These are phyloP conservation scores for Hetaerina titia DNA, from an alignment of 2,888 invertebrate genomes.

Conservation along the genomic window DNA sequence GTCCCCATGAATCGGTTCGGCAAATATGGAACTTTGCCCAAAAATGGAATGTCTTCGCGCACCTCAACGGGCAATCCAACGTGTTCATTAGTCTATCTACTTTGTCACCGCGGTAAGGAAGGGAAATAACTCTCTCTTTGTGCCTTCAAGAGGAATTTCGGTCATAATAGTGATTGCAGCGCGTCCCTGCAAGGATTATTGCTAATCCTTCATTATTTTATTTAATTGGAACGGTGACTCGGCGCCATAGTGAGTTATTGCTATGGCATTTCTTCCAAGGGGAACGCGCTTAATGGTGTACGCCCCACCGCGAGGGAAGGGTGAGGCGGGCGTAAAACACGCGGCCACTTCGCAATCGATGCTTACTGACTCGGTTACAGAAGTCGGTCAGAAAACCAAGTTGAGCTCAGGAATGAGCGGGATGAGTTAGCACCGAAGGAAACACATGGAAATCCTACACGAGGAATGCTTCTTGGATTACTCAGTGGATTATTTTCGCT, in stretches of 20 bases:
- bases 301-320: neutral
- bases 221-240: conserved; percentile 47
- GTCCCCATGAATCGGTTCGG: neutral
- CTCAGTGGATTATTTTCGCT: neutral
- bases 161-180: neutral
- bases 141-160: neutral
- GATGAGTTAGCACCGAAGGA: conserved; percentile 31
- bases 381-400: conserved; percentile 63
- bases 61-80: no score
- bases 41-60: no score
- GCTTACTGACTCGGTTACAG: conserved; percentile 59
- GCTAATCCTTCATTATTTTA: conserved; percentile 25
- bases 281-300: conserved; percentile 45
- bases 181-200: neutral
- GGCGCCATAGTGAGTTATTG: conserved; percentile 38
- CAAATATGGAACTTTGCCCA: no score
- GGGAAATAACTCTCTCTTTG: neutral
- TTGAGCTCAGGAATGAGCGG: conserved; percentile 3
- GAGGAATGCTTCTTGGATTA: neutral
- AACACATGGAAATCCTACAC: neutral
- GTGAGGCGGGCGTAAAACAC: neutral
- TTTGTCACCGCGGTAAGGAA: neutral
- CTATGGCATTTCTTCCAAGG: conserved; percentile 39
- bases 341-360: conserved; percentile 63
- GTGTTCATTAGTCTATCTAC: neutral